phyloP scores from a whole-genome alignment of 1,140 invertebrate species.

The Euglossa dilemma region DNA sequence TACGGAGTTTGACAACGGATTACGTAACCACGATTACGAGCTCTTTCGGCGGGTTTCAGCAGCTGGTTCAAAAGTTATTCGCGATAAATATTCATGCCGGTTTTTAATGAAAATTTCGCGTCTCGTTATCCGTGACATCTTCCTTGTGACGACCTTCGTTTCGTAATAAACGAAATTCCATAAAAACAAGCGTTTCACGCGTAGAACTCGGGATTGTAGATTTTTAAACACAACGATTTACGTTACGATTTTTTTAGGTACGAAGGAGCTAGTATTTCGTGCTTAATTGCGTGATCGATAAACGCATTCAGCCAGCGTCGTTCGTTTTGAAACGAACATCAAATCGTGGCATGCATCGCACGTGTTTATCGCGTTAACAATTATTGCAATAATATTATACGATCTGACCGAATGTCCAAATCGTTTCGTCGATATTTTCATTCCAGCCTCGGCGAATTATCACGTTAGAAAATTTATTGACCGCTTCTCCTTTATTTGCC shows the following conservation, averaged over 20 bases:
- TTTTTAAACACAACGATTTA: no score
- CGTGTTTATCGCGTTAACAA: background rate
- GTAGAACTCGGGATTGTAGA: no score
- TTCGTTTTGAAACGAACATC: background rate
- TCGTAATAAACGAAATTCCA: no score
- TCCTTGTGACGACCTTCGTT: no score
- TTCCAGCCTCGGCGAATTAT: background rate
- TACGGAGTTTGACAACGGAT: no score
- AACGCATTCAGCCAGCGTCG: background rate
- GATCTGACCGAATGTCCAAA: background rate
- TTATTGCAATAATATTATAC: background rate
- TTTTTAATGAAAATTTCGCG: background rate
- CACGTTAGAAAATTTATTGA: background rate
- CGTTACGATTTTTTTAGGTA: no score
- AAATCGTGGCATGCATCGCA: background rate
- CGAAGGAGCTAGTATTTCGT: no score
- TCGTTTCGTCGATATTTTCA: background rate
- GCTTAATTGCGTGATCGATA: no score
- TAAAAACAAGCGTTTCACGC: no score
- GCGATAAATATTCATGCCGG: constrained; percentile 25
- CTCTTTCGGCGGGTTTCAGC: background rate
- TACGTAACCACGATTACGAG: background rate
- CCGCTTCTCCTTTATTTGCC: no score
- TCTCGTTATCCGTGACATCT: background rate
- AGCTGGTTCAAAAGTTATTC: background rate